phyloP scores from a whole-genome alignment of 30 jellyfish, hydroid and myxozoan genomes.

The Cassiopea andromeda region DNA sequence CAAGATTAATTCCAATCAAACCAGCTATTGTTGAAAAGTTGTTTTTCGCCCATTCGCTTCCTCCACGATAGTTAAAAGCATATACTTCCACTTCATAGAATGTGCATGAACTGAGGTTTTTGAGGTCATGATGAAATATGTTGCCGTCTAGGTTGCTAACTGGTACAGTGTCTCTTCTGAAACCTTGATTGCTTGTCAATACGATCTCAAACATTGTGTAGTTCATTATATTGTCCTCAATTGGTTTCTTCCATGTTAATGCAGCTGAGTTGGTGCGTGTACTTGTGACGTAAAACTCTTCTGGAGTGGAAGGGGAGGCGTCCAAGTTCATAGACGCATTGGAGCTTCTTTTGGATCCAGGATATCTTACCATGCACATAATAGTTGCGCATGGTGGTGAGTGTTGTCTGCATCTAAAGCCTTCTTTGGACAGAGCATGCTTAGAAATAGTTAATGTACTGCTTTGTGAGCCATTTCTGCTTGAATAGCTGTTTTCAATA shows the following conservation, averaged over 20 bases:
- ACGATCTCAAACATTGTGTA: conserved; percentile 35
- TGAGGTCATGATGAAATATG: background rate
- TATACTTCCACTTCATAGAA: conserved; percentile 21
- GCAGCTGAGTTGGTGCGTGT: conserved; percentile 12
- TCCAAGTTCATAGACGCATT: conserved; percentile 15
- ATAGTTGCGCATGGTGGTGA: conserved; percentile 30
- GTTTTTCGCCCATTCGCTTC: conserved; percentile 32
- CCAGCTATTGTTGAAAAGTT: conserved; percentile 64
- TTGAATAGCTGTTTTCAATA: conserved; percentile 6
- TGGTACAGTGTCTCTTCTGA: conserved; percentile 18
- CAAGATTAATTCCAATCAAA: conserved; percentile 4
- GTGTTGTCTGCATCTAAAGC: conserved; percentile 15
- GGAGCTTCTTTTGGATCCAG: conserved; percentile 31
- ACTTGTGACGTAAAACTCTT: background rate
- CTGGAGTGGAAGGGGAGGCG: conserved; percentile 39
- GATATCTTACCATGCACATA: conserved; percentile 49
- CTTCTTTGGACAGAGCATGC: background rate
- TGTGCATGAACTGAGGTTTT: conserved; percentile 30
- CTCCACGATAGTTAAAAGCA: conserved; percentile 40
- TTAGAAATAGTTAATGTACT: conserved; percentile 26
- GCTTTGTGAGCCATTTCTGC: conserved; percentile 16
- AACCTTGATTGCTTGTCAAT: conserved; percentile 27
- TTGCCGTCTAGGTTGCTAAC: background rate
- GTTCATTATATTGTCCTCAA: conserved; percentile 27
- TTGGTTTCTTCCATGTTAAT: conserved; percentile 45